Evolutionary conservation across 2,888 invertebrate genomes (phyloP).

Genomic region (Alsophila aescularia): DNA sequence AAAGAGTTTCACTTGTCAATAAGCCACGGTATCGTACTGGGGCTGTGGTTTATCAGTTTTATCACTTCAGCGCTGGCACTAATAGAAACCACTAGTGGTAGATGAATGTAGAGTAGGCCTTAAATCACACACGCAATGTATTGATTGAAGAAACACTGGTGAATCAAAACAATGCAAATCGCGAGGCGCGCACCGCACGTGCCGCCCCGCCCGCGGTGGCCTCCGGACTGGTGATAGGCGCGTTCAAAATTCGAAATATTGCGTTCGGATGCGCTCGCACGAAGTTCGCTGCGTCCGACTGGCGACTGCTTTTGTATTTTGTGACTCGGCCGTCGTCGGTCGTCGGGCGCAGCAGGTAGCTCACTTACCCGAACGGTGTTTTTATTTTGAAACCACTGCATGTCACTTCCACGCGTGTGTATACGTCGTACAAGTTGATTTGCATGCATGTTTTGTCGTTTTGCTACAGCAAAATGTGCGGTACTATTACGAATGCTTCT

Average conservation of each 20-base stretch:
- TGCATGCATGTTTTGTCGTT: slow-evolving; percentile 20
- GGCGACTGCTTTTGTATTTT: too few species aligned
- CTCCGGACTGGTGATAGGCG: slow-evolving; percentile 67
- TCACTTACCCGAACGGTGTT: slow-evolving; percentile 52
- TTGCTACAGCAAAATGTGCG: slow-evolving; percentile 8
- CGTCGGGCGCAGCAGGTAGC: slow-evolving; percentile 54
- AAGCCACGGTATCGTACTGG: slow-evolving; percentile 59
- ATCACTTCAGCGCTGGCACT: slow-evolving; percentile 26
- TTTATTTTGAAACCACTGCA: slow-evolving; percentile 63
- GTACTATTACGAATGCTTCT: slow-evolving; percentile 9
- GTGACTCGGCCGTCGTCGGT: slow-evolving; percentile 37
- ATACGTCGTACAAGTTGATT: slow-evolving; percentile 21
- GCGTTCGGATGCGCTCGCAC: slow-evolving; percentile 71
- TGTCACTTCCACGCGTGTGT: slow-evolving; percentile 30
- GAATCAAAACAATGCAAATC: slow-evolving; percentile 73
- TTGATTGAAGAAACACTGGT: slow-evolving; percentile 77
- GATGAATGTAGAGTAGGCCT: slow-evolving; percentile 58
- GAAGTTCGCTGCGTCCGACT: slow-evolving; percentile 65
- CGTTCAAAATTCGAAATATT: slow-evolving; percentile 58
- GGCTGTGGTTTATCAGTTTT: slow-evolving; percentile 38
- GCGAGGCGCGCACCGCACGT: slow-evolving; percentile 82
- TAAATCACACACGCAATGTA: slow-evolving; percentile 64
- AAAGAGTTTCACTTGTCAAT: slow-evolving; percentile 81
- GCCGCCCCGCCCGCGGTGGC: slow-evolving; percentile 82
- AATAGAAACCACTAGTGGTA: slow-evolving; percentile 16